phyloP scores from a whole-genome alignment of 2,888 invertebrate genomes.

The Scaptomyza parva region DNA sequence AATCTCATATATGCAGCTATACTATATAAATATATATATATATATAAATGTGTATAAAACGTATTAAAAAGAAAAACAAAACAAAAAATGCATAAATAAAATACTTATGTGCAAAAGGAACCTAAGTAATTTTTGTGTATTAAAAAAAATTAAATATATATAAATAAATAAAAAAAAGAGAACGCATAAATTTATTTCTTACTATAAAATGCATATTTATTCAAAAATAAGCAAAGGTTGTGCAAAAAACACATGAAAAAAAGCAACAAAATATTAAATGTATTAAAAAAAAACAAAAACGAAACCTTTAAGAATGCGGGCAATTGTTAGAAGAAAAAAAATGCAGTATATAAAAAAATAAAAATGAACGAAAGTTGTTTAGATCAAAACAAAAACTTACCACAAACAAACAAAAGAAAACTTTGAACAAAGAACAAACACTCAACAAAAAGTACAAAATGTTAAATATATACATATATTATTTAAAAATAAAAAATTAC shows the following conservation, averaged over 20 bases:
- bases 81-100: conserved; percentile 28
- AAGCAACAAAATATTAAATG: conserved; percentile 69
- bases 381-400: conserved; percentile 58
- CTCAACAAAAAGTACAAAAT: conserved; percentile 81
- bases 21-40: conserved; percentile 57
- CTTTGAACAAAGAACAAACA: conserved; percentile 68
- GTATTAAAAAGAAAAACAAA: conserved; percentile 38
- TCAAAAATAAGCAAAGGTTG: conserved; percentile 80
- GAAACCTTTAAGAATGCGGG: conserved; percentile 53
- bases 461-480: conserved; percentile 77
- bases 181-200: conserved; percentile 81
- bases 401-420: conserved; percentile 44
- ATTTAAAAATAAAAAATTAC: conserved; percentile 75
- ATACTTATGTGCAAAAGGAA: conserved; percentile 57
- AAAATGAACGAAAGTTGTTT: conserved; percentile 39
- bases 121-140: conserved; percentile 63
- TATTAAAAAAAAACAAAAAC: conserved; percentile 42
- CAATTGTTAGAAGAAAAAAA: conserved; percentile 62
- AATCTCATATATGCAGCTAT: conserved; percentile 73
- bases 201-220: conserved; percentile 81
- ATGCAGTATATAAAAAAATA: conserved; percentile 40
- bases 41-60: conserved; percentile 55
- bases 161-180: conserved; percentile 59
- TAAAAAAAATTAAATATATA: conserved; percentile 35
- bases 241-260: conserved; percentile 76